phyloP scores from a whole-genome alignment of 2,888 invertebrate species.

The Furcula furcula region DNA sequence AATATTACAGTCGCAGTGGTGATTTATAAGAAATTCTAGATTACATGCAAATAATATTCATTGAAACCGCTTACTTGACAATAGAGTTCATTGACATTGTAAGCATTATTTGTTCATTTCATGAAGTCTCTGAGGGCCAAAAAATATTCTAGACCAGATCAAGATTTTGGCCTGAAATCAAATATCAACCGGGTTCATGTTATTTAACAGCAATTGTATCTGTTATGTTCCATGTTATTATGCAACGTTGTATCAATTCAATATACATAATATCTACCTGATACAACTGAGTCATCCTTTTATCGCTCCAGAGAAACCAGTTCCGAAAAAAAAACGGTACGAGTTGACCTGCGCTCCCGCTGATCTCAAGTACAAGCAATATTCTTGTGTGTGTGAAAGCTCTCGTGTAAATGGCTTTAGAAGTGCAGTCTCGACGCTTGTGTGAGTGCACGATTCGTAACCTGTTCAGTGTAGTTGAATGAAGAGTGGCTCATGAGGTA shows the following conservation, averaged over 20 bases:
- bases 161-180: conserved; percentile 6
- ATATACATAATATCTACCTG: conserved; percentile 13
- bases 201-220: neutral
- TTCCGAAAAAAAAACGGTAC: conserved; percentile 59
- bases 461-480: conserved; percentile 75
- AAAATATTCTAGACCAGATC: too few relatives aligned
- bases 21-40: conserved; percentile 8
- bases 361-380: conserved; percentile 26
- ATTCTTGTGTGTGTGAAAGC: conserved; percentile 40
- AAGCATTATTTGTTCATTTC: conserved; percentile 1
- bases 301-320: conserved; percentile 68
- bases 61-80: too few relatives aligned
- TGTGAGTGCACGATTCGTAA: conserved; percentile 66
- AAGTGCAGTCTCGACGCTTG: conserved; percentile 33
- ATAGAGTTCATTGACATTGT: too few relatives aligned
- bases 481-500: conserved; percentile 76
- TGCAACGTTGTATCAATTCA: neutral
- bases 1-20: conserved; percentile 16
- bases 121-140: conserved; percentile 11
- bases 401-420: conserved; percentile 29
- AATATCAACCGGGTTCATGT: neutral
- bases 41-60: too few relatives aligned
- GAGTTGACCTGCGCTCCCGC: conserved; percentile 66
- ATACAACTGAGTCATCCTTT: conserved; percentile 67
- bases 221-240: neutral